Percentiles rank a stretch among this genome's conserved stretches.
Evolutionary conservation across 2,797 vertebrate species (phyloP).

Genomic region (Manis pentadactyla): DNA sequence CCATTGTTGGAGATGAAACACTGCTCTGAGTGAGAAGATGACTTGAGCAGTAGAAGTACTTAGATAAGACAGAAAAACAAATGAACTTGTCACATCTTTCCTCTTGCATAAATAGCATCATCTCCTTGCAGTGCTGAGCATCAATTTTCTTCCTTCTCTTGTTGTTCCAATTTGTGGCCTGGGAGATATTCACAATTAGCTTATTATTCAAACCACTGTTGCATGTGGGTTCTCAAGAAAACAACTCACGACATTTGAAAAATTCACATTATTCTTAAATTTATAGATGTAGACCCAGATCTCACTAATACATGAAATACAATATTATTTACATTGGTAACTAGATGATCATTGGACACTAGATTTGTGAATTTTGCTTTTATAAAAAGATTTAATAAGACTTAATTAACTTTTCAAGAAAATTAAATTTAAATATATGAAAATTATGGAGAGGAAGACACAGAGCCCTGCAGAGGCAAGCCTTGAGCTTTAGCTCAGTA

Average conservation of each 20-base stretch:
- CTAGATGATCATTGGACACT: neutral
- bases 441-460: neutral
- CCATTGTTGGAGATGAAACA: neutral
- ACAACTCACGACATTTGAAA: neutral
- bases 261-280: slow-evolving; percentile 26
- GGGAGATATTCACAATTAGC: neutral
- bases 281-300: neutral
- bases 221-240: neutral
- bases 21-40: neutral
- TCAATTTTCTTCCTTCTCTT: neutral
- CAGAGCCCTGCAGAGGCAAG: neutral
- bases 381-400: slow-evolving; percentile 1
- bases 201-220: neutral
- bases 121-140: neutral
- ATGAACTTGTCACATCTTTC: neutral
- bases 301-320: neutral
- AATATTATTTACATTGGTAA: neutral
- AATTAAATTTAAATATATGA: neutral
- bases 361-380: slow-evolving; percentile 30
- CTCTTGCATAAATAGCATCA: neutral
- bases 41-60: neutral
- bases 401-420: neutral
- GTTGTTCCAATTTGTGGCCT: neutral
- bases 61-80: neutral
- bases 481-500: neutral